These are phyloP conservation scores for Crossoptilon crossoptilon DNA, from an alignment of 2,797 vertebrate species.

Conservation along the genomic window DNA sequence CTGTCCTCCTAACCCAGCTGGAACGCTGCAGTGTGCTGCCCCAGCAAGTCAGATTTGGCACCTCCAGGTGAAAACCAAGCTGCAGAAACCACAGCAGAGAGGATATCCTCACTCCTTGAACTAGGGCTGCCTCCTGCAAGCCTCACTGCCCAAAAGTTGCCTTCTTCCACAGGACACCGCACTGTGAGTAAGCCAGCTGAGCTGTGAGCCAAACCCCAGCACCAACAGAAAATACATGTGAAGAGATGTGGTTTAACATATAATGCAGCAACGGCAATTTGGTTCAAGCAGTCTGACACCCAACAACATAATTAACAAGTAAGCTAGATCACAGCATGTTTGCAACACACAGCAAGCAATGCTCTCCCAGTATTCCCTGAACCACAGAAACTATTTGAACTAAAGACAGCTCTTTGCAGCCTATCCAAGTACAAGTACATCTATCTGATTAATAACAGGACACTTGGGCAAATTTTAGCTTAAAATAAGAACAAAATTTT, in stretches of 20 bases:
- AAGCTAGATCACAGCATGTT: slow-evolving; percentile 19
- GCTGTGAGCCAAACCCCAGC: slow-evolving; percentile 75
- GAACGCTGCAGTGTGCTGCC: slow-evolving; percentile 45
- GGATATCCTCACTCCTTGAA: slow-evolving; percentile 30
- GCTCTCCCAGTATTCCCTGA: background rate
- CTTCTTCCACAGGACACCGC: slow-evolving; percentile 80
- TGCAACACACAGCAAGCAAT: background rate
- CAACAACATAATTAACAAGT: background rate
- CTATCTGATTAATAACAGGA: slow-evolving; percentile 15
- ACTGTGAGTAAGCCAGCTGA: slow-evolving; percentile 74
- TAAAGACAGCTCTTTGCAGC: slow-evolving; percentile 5
- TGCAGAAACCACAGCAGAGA: slow-evolving; percentile 35
- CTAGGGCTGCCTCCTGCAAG: slow-evolving; percentile 67
- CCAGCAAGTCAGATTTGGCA: slow-evolving; percentile 56
- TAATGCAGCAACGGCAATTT: background rate
- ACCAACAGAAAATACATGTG: slow-evolving; percentile 77
- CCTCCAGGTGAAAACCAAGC: slow-evolving; percentile 25
- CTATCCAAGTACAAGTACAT: slow-evolving; percentile 18
- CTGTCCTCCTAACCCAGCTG: slow-evolving; percentile 50
- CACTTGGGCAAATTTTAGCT: slow-evolving; percentile 23
- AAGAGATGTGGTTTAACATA: slow-evolving; percentile 25
- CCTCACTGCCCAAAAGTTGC: slow-evolving; percentile 78
- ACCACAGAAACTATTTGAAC: slow-evolving; percentile 26
- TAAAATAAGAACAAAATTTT: slow-evolving; percentile 5
- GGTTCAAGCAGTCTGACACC: slow-evolving; percentile 29